phyloP scores from a whole-genome alignment of 2,113 vertebrate genomes.

The Willisornis vidua region DNA sequence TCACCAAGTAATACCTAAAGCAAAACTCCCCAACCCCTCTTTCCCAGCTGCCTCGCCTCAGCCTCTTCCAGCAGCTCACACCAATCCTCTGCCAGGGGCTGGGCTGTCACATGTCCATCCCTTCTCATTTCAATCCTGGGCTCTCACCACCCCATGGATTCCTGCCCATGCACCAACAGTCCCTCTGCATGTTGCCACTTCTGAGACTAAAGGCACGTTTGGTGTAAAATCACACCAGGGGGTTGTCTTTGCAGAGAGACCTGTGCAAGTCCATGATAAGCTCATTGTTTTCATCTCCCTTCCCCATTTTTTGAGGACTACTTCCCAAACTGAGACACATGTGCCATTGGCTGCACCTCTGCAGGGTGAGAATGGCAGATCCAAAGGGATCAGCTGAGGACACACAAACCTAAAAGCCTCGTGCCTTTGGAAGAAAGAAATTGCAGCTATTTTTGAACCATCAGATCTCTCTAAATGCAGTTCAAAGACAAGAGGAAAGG shows the following conservation, averaged over 20 bases:
- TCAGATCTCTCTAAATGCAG: neutral
- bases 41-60: neutral
- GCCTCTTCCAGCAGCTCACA: neutral
- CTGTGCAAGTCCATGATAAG: neutral
- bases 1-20: neutral
- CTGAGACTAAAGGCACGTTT: neutral
- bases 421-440: neutral
- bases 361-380: neutral
- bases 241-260: neutral
- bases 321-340: neutral
- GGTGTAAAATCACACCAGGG: neutral
- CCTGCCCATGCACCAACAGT: neutral
- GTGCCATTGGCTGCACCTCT: neutral
- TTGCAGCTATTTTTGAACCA: neutral
- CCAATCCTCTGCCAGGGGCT: neutral
- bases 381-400: neutral
- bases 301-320: neutral
- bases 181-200: neutral
- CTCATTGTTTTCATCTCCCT: neutral
- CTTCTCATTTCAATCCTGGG: neutral
- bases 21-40: accelerated
- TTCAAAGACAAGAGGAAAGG: neutral
- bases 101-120: neutral
- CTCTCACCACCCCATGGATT: accelerated
- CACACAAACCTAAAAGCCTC: neutral